Percentiles rank a stretch among this genome's conserved stretches.
phyloP scores from a whole-genome alignment of 2,113 vertebrate species.

The Raja brachyura region DNA sequence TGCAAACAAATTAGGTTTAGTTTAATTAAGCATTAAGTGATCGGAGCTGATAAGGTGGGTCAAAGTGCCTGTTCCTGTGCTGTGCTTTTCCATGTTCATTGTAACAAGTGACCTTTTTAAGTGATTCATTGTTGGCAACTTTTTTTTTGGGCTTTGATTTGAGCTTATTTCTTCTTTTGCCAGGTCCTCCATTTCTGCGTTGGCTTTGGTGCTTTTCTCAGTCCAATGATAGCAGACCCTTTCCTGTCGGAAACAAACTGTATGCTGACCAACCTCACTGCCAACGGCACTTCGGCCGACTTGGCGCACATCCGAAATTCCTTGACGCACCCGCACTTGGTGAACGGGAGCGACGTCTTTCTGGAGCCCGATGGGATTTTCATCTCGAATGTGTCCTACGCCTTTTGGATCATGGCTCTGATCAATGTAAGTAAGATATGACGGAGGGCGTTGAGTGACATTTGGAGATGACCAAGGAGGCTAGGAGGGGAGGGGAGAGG shows the following conservation, averaged over 20 bases:
- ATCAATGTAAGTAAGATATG: slow-evolving; percentile 74
- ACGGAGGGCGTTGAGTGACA: too few species aligned
- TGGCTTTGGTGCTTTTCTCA: slow-evolving; percentile 82
- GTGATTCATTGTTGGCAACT: background rate
- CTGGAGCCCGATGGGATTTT: slow-evolving; percentile 58
- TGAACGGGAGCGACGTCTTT: slow-evolving; percentile 62
- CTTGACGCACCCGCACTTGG: slow-evolving; percentile 51
- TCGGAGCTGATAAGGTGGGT: too few species aligned
- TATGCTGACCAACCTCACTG: slow-evolving; percentile 64
- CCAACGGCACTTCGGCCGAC: slow-evolving; percentile 54
- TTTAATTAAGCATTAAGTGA: too few species aligned
- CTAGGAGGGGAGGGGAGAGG: too few species aligned
- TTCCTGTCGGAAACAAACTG: slow-evolving; percentile 86
- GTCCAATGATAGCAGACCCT: slow-evolving; percentile 85
- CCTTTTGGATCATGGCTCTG: slow-evolving; percentile 97
- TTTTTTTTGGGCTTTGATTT: too few species aligned
- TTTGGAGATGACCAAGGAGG: too few species aligned
- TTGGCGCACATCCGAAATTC: slow-evolving; percentile 67
- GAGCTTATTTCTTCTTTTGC: slow-evolving; percentile 27
- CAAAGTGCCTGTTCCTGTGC: too few species aligned
- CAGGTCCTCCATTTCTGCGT: slow-evolving; percentile 90
- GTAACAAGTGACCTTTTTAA: background rate
- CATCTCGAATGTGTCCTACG: slow-evolving; percentile 72
- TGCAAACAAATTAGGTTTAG: too few species aligned
- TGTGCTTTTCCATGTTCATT: background rate